Evolutionary conservation across 2,113 vertebrate species (phyloP), one percentile per base, ranked within the genome.

Genomic region (Mastomys natalensis): DNA sequence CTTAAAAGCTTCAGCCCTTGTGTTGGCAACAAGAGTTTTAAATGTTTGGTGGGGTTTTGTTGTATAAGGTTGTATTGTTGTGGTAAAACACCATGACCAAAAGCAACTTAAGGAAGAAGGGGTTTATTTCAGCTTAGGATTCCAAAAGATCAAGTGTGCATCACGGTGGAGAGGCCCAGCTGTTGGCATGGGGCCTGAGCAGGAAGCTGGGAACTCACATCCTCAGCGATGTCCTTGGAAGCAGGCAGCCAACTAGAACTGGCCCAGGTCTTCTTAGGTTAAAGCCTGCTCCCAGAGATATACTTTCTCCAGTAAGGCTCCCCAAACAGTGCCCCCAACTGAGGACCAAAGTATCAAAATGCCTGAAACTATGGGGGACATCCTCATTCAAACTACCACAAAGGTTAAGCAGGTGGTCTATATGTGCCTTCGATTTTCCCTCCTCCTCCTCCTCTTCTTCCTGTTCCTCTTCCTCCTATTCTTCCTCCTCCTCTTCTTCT

Each of bases 401-500:
- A 26, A 84, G 58, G 55, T 58, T 40, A 82, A 82, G 55, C 40
- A 82, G 80, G 40, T 60, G 8, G 19, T 40, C 6, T 82, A 40
- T 16, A 82, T 82, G 55, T 82, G 22, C 53, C 80, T 24, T 82
- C 58, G 10, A 31, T 55, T 37, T 34, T 1, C 19, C 40, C 8
- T 40, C 12, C 2, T 34, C 66, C 3, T 66, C 29, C 1, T 12
- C 29, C 66, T 34, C 31, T 8, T 77, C 22, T 11, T 31, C 15
- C 8, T 31, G 31, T 4, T 11, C 17, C 34, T 12, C 24, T 7
- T 5, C 10, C 3, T 5, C 11, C 10, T 9, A 2, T 7, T 22
- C 21, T 4, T 40, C 22, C 9, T 74, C 8, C 2, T 77, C 40
- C 40, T 45, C 11, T 31, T 22, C 29, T 19, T 58, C 5, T 64